Conservation (phyloP, 2,888 invertebrate species). For the Homarus gammarus region DNA sequence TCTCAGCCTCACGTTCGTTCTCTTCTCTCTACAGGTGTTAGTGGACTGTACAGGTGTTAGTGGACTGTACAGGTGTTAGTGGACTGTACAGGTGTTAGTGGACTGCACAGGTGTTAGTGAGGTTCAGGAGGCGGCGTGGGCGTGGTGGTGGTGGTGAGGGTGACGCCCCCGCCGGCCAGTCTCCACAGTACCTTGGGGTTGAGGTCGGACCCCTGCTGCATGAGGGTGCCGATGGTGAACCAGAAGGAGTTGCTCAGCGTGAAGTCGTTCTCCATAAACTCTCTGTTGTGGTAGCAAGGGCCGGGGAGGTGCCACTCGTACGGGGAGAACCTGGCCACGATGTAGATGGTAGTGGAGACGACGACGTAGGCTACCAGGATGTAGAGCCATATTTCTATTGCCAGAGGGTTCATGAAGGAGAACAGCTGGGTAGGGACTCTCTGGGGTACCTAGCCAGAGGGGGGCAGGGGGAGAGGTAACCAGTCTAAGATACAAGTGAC, state of each 20-base stretch:
- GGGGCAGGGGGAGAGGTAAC: background rate
- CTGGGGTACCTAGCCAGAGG: conserved; percentile 61
- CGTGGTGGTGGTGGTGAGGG: conserved; percentile 2
- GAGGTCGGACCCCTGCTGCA: conserved; percentile 81
- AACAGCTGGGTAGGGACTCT: conserved; percentile 82
- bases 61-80: too few relatives aligned
- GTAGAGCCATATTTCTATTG: conserved; percentile 92
- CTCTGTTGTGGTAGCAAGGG: conserved; percentile 77
- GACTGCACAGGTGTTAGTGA: too few relatives aligned
- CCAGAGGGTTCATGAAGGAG: conserved; percentile 92
- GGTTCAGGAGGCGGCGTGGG: background rate
- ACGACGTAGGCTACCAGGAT: conserved; percentile 89
- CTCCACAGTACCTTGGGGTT: conserved; percentile 79
- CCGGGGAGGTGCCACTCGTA: conserved; percentile 82
- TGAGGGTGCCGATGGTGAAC: conserved; percentile 83
- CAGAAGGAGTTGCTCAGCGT: conserved; percentile 82
- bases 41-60: too few relatives aligned
- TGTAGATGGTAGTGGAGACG: conserved; percentile 88
- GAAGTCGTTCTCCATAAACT: conserved; percentile 81
- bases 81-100: too few relatives aligned
- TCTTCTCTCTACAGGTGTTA: too few relatives aligned
- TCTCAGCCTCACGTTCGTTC: too few relatives aligned
- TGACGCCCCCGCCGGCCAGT: background rate
- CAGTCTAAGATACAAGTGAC: background rate
- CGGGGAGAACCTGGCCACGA: conserved; percentile 89